A percentile compares a stretch with the other conserved stretches of the same genome.
phyloP scores from a whole-genome alignment of 1,140 invertebrate species.

The Cydia fagiglandana region DNA sequence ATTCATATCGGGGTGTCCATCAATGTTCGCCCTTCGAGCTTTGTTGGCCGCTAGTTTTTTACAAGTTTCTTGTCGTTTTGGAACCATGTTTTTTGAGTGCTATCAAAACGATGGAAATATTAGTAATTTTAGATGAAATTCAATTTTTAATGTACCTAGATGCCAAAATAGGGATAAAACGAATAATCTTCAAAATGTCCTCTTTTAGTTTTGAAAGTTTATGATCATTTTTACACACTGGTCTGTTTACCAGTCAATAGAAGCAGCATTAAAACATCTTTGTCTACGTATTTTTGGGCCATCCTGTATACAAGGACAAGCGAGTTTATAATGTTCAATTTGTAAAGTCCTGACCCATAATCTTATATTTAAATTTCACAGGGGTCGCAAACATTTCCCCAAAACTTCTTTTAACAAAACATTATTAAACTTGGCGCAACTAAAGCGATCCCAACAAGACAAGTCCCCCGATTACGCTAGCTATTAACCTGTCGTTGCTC shows the following conservation, averaged over 20 bases:
- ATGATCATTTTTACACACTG: too few relatives aligned
- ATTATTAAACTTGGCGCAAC: conserved; percentile 1
- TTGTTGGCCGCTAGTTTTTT: conserved; percentile 7
- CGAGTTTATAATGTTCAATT: too few relatives aligned
- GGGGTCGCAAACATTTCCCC: conserved; percentile 15
- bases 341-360: background rate
- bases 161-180: too few relatives aligned
- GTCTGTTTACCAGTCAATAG: too few relatives aligned
- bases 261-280: too few relatives aligned
- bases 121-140: too few relatives aligned
- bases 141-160: too few relatives aligned
- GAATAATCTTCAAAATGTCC: too few relatives aligned
- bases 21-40: conserved; percentile 29
- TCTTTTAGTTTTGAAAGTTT: too few relatives aligned
- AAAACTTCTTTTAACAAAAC: background rate
- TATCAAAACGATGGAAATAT: too few relatives aligned
- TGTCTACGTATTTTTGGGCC: too few relatives aligned
- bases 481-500: conserved; percentile 39
- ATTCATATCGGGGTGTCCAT: conserved; percentile 54
- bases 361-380: background rate
- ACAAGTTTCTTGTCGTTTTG: background rate
- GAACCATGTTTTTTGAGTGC: background rate
- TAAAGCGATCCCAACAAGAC: conserved; percentile 6
- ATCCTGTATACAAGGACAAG: too few relatives aligned
- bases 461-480: conserved; percentile 38